phyloP scores from a whole-genome alignment of 2,113 vertebrate species.

The Cinclus cinclus region DNA sequence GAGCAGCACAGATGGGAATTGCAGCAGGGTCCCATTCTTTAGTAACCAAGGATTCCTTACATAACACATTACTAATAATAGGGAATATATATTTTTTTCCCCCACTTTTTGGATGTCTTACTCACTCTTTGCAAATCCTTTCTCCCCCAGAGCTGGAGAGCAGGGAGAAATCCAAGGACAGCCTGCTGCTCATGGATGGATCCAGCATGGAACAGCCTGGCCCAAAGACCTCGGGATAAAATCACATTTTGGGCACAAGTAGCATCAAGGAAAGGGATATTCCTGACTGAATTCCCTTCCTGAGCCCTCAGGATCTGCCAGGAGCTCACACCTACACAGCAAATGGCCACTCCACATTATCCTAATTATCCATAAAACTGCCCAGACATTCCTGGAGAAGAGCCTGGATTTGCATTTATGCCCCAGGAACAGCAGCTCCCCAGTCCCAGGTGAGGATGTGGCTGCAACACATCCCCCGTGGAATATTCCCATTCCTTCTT shows the following conservation, averaged over 20 bases:
- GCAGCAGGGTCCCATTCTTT: neutral
- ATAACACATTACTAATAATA: neutral
- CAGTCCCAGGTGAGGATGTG: neutral
- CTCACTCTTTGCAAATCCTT: neutral
- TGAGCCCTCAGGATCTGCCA: neutral
- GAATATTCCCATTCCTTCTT: neutral
- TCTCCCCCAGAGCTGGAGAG: neutral
- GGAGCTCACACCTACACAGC: neutral
- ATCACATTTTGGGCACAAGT: too few relatives aligned
- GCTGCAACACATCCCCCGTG: rapidly evolving
- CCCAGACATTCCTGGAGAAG: too few relatives aligned
- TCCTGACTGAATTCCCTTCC: neutral
- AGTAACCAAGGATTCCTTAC: neutral
- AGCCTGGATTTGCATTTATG: neutral
- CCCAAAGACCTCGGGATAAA: neutral
- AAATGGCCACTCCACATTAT: neutral
- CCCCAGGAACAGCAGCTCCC: neutral
- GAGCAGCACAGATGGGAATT: neutral
- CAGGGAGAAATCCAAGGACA: neutral
- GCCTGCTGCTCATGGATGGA: neutral
- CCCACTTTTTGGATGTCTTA: neutral
- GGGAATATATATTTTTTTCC: neutral
- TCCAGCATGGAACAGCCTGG: neutral
- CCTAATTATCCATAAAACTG: neutral
- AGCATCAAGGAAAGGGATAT: neutral